phyloP scores from a whole-genome alignment of 2,797 vertebrate genomes.

The Scolopax bukidnonensis region DNA sequence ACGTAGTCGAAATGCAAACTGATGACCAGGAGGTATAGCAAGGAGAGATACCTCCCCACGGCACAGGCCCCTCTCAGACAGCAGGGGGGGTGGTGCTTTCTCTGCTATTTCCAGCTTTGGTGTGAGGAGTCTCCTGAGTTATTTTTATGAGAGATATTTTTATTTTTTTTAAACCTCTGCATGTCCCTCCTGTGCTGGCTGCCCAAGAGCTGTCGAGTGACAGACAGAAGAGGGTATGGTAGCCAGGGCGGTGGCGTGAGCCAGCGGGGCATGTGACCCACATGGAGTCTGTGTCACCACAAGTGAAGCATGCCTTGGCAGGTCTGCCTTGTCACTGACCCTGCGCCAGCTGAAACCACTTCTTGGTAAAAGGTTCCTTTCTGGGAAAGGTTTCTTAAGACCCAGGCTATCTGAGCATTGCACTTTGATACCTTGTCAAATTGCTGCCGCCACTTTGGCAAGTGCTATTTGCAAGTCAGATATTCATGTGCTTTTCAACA shows the following conservation, averaged over 20 bases:
- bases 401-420: neutral
- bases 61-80: neutral
- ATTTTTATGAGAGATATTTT: slow-evolving; percentile 11
- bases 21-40: neutral
- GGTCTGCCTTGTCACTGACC: neutral
- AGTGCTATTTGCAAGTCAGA: neutral
- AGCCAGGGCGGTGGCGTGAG: slow-evolving; percentile 41
- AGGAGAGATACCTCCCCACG: neutral
- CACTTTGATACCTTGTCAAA: neutral
- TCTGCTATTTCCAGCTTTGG: slow-evolving; percentile 62
- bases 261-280: slow-evolving; percentile 67
- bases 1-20: neutral
- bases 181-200: neutral
- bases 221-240: neutral
- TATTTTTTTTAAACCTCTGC: neutral
- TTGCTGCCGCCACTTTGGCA: neutral
- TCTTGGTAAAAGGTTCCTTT: slow-evolving; percentile 31
- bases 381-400: slow-evolving; percentile 42
- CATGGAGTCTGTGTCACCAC: slow-evolving; percentile 33
- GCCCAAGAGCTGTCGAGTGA: slow-evolving; percentile 22
- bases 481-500: neutral
- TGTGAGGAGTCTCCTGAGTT: slow-evolving; percentile 37
- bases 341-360: slow-evolving; percentile 18
- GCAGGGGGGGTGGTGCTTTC: slow-evolving; percentile 24
- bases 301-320: slow-evolving; percentile 44